Base-by-base conservation (phyloP, 2,113 vertebrate genomes). In the Cyphomyrus discorhynchus region DNA sequence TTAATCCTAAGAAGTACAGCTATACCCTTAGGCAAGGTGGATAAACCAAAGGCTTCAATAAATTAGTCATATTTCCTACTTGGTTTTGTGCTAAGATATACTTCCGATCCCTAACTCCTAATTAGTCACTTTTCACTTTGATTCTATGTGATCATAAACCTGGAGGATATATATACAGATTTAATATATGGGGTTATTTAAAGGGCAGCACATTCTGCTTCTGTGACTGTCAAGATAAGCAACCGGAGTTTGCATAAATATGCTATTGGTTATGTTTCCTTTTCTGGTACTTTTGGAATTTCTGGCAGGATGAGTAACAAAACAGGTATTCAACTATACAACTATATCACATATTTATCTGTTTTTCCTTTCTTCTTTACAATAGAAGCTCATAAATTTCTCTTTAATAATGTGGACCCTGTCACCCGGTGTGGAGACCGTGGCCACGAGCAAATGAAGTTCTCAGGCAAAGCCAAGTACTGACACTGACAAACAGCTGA, bases 361-460 rank as follows among this genome's bases (percentile, higher is more conserved):
- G 13, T 70, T 70, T 31, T 70, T 31, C 62, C 62, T 19, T n/a
- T 49, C 9, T 92, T 87, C 46, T 56, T 50, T 86, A 86, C n/a
- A 89, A 11, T 87, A 58, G 53, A 84, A 92, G 70, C 88, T 83
- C 91, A 89, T 88, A 62, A 58, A 35, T 50, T 77, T 86, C 87
- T 70, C 58, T 90, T 74, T 89, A 88, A 92, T 91, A 90, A 50
- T 84, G 58, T 82, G 85, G 88, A 90, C 88, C 84, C 70, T 17
- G 66, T 90, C 91, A 50, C 77, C 77, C 87, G 27, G 10, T 80
- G 70, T 39, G 70, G 31, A 77, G 70, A 13, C 70, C 0, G 4
- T 39, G 70, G 31, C 5, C 62, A 77, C 11, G 13, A 77, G 15
- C 11, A 80, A 17, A 80, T 42, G 31, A 42, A 42, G 35, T 42